Conservation (phyloP, 2,888 invertebrate species). For the Drosophila pullipes region DNA sequence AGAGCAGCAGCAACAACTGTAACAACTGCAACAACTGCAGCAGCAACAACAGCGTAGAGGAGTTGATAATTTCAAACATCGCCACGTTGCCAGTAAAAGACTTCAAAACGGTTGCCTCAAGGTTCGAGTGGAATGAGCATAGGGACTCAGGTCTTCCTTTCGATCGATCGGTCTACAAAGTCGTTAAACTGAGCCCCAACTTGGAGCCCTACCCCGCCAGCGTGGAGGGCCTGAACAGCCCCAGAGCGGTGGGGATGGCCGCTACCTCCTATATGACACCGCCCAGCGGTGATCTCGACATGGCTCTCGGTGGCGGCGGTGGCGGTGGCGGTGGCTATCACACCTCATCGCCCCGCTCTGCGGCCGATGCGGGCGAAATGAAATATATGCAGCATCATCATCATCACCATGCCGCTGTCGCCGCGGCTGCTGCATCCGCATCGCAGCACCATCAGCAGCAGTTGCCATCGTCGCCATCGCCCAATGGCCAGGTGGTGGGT, state of each 20-base stretch:
- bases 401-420: slow-evolving; percentile 91
- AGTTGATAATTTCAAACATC: slow-evolving; percentile 50
- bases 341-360: slow-evolving; percentile 92
- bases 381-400: slow-evolving; percentile 96
- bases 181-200: slow-evolving; percentile 86
- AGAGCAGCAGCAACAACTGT: not conserved
- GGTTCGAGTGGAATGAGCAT: slow-evolving; percentile 86
- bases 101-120: slow-evolving; percentile 86
- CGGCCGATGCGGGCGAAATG: slow-evolving; percentile 96
- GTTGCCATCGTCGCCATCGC: slow-evolving; percentile 89
- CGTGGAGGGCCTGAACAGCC: slow-evolving; percentile 86
- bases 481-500: slow-evolving; percentile 85
- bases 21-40: not conserved
- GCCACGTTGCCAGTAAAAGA: slow-evolving; percentile 82
- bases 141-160: slow-evolving; percentile 85
- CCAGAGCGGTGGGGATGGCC: slow-evolving; percentile 95
- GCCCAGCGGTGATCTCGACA: slow-evolving; percentile 91
- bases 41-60: not conserved
- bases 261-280: slow-evolving; percentile 98
- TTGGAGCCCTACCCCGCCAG: slow-evolving; percentile 86
- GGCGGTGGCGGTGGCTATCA: slow-evolving; percentile 89
- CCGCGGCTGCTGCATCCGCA: slow-evolving; percentile 88
- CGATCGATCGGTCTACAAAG: slow-evolving; percentile 85
- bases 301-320: slow-evolving; percentile 90
- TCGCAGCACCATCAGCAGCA: slow-evolving; percentile 87